Base-by-base conservation (phyloP, 2,797 vertebrate species). In the Protosalanx chinensis region DNA sequence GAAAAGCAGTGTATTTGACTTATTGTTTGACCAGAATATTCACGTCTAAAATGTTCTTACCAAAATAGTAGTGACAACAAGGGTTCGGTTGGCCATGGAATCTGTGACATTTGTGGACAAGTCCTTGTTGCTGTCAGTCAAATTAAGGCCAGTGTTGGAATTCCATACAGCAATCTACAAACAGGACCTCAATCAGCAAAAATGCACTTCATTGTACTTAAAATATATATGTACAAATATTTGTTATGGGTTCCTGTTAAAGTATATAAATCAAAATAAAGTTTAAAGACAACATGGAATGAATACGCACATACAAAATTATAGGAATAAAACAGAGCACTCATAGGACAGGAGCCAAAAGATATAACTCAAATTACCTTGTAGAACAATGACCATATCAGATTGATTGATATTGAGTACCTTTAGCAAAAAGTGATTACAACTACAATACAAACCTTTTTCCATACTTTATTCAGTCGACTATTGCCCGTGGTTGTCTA, bases 11-110 rank as follows among this genome's bases (percentile, higher is more conserved):
- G 16, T 64, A 64, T 2, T 32, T 27, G 23, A 27, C 23, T 27
- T 27, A 27, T 27, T 53, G 49, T 56, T 56, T n/a, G 27, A 67
- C 15, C 2, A 35, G 13, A 18, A 6, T 67, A 23, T 49, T 51
- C 20, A 23, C 5, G n/a, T 20, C 30, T 35, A 27, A 6, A 35
- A 16, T 71, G 29, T 5, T 18, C 49, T 46, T 60, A 98, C 98
- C 96, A 99, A 90, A 72, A 99, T 98, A 56, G 98, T 99, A 46
- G 97, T 99, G 82, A 99, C 97, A 0, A 98, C 91, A 60, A 99
- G 95, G 0, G 97, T 98, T 76, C 97, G 89, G 88, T 99, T 99
- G 81, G 96, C 93, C 91, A 99, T 87, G 0, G 97, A 96, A 80
- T 98, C 96, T 0, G 96, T 97, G 74, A 97, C 91, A 30, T 98